These are phyloP conservation scores for Hypena proboscidalis DNA, from an alignment of 2,888 invertebrate species.

Conservation along the genomic window DNA sequence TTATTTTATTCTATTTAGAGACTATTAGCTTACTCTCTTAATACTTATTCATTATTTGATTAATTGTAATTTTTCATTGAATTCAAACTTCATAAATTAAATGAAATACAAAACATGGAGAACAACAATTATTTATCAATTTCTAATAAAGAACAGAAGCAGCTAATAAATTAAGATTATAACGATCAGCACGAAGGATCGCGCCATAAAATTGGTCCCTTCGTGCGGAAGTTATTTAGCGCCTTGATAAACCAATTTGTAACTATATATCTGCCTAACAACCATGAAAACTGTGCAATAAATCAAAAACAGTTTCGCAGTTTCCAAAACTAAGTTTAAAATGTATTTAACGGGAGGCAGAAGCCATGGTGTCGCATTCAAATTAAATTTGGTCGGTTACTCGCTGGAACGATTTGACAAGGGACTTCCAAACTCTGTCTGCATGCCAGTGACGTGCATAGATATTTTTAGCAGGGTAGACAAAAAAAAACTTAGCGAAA, in stretches of 20 bases:
- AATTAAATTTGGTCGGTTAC: constrained; percentile 52
- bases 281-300: constrained; percentile 34
- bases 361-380: constrained; percentile 27
- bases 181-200: constrained; percentile 27
- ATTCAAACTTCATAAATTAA: not conserved
- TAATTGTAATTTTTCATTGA: no score
- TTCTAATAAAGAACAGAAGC: constrained; percentile 20
- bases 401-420: constrained; percentile 46
- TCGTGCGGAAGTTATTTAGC: constrained; percentile 42
- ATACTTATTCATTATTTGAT: no score
- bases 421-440: constrained; percentile 37
- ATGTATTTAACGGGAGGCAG: constrained; percentile 26
- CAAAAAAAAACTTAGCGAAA: no score
- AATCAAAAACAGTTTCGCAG: constrained; percentile 33
- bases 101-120: not conserved
- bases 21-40: no score
- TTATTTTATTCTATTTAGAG: no score
- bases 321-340: constrained; percentile 33
- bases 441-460: no score
- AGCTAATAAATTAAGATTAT: constrained; percentile 25
- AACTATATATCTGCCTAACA: constrained; percentile 40
- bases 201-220: constrained; percentile 39
- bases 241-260: constrained; percentile 47
- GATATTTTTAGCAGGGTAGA: no score
- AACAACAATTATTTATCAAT: constrained; percentile 13